Conservation (phyloP, 2,797 vertebrate genomes). For the Okamejei kenojei region DNA sequence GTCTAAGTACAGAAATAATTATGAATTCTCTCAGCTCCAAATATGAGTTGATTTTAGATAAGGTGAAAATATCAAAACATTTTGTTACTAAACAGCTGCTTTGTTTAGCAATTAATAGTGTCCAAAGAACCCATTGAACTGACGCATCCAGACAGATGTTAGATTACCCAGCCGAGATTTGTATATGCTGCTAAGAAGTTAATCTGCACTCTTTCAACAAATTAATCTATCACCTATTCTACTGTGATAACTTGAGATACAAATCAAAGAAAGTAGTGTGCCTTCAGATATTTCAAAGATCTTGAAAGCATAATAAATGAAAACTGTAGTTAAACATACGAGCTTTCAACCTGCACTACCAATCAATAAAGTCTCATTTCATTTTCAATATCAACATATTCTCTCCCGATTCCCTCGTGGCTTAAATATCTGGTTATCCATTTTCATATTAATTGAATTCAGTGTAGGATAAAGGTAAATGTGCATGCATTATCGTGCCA, state of each 20-base stretch:
- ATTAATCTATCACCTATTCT: not conserved
- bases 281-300: not conserved
- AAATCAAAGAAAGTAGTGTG: not conserved
- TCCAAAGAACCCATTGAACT: not conserved
- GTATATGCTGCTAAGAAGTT: not conserved
- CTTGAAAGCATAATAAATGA: not conserved
- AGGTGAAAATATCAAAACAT: too few relatives aligned
- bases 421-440: not conserved
- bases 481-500: not conserved
- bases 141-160: not conserved
- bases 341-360: too few relatives aligned
- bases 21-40: not conserved
- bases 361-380: too few relatives aligned
- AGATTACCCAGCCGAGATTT: not conserved
- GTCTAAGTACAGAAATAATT: not conserved
- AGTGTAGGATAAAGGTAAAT: not conserved
- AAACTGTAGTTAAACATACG: too few relatives aligned
- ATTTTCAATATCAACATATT: too few relatives aligned
- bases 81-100: too few relatives aligned
- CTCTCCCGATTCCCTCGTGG: too few relatives aligned
- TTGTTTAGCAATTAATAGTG: not conserved
- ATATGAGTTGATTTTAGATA: not conserved
- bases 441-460: not conserved
- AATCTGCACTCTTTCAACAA: not conserved
- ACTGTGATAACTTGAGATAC: not conserved